phyloP scores from a whole-genome alignment of 2,797 vertebrate genomes.

The Anguilla marmorata region DNA sequence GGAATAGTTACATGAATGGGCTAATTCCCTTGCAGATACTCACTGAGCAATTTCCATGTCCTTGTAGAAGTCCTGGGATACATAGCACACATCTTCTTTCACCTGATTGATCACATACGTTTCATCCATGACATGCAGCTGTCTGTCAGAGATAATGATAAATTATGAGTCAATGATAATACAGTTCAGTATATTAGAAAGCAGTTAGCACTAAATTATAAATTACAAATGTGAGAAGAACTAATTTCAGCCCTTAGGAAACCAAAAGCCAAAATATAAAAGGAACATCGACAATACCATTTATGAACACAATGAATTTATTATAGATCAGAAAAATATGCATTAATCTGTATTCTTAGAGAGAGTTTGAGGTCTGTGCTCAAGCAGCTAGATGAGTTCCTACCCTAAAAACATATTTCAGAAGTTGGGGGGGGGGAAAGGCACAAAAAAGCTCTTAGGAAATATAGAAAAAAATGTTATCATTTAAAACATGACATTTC shows the following conservation, averaged over 20 bases:
- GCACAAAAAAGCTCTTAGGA: no score
- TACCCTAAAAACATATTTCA: no score
- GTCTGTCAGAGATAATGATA: constrained; percentile 65
- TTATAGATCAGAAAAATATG: neutral
- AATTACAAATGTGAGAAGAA: neutral
- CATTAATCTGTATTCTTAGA: no score
- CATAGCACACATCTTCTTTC: constrained; percentile 98
- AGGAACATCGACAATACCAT: neutral
- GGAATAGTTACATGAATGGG: neutral
- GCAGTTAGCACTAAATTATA: neutral
- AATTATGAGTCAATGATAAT: neutral
- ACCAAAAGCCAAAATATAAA: neutral
- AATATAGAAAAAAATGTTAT: no score
- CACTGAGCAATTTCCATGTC: constrained; percentile 96
- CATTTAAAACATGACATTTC: no score
- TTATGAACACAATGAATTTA: neutral
- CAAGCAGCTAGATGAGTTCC: no score
- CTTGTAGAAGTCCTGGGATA: constrained; percentile 92
- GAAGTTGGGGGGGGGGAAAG: no score
- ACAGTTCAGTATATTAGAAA: neutral
- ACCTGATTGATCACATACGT: constrained; percentile 98
- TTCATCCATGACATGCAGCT: constrained; percentile 98
- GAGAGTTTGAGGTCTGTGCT: no score
- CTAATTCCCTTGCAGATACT: constrained; percentile 43
- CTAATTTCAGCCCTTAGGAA: neutral